phyloP scores from a whole-genome alignment of 2,797 vertebrate genomes.

The Psittacula derbiana region DNA sequence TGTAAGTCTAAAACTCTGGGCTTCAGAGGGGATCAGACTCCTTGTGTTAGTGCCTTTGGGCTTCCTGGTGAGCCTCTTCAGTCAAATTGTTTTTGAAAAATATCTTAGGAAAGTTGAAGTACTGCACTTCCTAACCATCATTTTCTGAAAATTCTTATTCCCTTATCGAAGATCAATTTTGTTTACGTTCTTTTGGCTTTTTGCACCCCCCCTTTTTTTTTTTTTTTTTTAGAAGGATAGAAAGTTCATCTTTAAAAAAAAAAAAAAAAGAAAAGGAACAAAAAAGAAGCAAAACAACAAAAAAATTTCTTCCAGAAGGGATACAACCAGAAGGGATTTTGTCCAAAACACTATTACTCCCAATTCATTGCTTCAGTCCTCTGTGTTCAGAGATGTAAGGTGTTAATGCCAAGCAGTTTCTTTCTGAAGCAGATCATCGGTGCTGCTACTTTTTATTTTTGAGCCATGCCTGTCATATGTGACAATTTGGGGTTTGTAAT shows the following conservation, averaged over 20 bases:
- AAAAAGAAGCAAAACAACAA: background rate
- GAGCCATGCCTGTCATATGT: conserved; percentile 54
- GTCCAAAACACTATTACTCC: background rate
- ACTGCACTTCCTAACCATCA: background rate
- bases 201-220: background rate
- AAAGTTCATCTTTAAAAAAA: background rate
- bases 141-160: background rate
- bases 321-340: background rate
- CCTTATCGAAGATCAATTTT: background rate
- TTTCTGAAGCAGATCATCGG: background rate
- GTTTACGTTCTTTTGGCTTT: background rate
- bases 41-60: background rate
- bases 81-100: background rate
- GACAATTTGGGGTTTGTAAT: background rate
- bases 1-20: background rate
- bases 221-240: background rate
- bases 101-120: background rate
- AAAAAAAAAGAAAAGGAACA: background rate
- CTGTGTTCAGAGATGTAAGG: background rate
- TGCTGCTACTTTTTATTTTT: conserved; percentile 64
- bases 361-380: background rate
- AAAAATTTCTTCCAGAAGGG: background rate
- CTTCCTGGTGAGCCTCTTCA: background rate
- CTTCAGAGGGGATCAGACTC: background rate
- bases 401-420: background rate